Evolutionary conservation across 2,888 invertebrate genomes (phyloP), one percentile per base, ranked within the genome.

Genomic region (Muschampia plurimacula): DNA sequence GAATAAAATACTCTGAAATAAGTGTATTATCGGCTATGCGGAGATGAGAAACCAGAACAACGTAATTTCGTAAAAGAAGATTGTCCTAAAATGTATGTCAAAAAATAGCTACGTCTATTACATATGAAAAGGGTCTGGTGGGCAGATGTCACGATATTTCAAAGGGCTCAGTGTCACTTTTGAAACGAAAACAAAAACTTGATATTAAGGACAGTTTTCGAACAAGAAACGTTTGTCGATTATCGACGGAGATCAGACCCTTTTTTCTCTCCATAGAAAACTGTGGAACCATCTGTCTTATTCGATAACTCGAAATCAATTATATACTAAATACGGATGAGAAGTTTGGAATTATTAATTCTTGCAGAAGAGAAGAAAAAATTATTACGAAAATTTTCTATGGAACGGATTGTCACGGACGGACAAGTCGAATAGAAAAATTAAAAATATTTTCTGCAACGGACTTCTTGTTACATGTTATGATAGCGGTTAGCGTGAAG

Each of bases 101-200:
- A 60, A 39, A 60, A 66, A 65, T 52, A 62, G 52, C 49, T 67
- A 15, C 49, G 66, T 8, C 59, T 57, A 2, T 70, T 67, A 67
- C 49, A 41, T 66, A 52, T 52, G 67, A 62, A 60, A n/a, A 52
- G 67, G 62, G 60, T 60, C 60, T 22, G 15, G 59, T 46, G 15
- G 39, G 15, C 67, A 71, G 65, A 60, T 72, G 72, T 62, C 36
- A n/a, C 63, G 46, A 64, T 66, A 52, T 63, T 69, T 69, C 62
- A 22, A 12, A 59, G 52, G 62, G 60, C 32, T 52, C 62, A 69
- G 22, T 52, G 60, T 59, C 39, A 67, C 22, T 41, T 67, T n/a
- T 52, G 52, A 67, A 66, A 39, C 49, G 52, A 60, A 65, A 60
- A 60, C 60, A 66, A 41, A 71, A 71, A 71, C 44, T 15, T 13